Evolutionary conservation across 1,140 invertebrate genomes (phyloP), one percentile per base, ranked within the genome.

Genomic region (Atta cephalotes): DNA sequence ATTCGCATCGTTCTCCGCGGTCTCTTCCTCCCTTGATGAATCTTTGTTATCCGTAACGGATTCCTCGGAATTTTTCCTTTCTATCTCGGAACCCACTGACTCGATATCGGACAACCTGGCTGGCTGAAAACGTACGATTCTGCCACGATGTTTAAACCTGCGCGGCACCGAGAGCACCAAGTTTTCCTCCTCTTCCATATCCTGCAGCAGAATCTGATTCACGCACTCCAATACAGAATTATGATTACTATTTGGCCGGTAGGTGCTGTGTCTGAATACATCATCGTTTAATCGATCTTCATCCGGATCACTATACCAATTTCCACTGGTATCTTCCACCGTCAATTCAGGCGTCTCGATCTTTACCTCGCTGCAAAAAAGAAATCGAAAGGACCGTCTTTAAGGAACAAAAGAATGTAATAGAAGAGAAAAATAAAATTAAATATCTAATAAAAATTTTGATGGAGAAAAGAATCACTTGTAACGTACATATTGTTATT

Each of bases 171-270:
- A 93, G 0, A 94, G 84, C 3, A 93, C 81, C 39, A 91, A 94
- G 21, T 95, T 95, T 7, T 95, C 95, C 16, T 96, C 95, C 45
- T 96, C 95, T 63, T 96, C 96, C 93, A 95, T 95, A 84, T 96
- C 96, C n/a, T 94, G 92, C 18, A 97, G 92, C 7, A 97, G 94
- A 86, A 97, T 97, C 93, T 97, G 97, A 95, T 97, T 97, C 45
- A 97, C 97, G 90, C 97, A 97, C 92, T 97, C 97, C 25, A 97
- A 93, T 1, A 97, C 97, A 2, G 97, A 97, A 94, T 97, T 97
- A 89, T 97, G 97, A 92, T 97, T 96, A 85, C 94, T 93, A 28
- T 94, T 94, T 5, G 94, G 93, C 7, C 93, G 93, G 70, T 95
- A 95, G 0, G 93, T 91, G 77, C 92, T 95, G 79, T 95, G 93